Conservation (phyloP, 2,797 vertebrate species). For the Gila robusta region DNA sequence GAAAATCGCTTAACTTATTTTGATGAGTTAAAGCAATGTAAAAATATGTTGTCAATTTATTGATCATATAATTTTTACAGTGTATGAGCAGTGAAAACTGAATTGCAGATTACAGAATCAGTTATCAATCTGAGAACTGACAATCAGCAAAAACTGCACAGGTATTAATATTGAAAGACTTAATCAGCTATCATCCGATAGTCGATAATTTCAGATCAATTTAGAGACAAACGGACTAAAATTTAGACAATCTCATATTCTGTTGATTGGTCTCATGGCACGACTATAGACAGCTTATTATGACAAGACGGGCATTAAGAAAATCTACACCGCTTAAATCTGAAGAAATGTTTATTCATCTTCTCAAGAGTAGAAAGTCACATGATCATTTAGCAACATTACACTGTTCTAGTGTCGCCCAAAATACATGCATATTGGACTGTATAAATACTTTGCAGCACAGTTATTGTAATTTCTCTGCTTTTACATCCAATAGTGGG, state of each 20-base stretch:
- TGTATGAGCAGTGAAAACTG: neutral
- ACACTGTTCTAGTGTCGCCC: constrained; percentile 64
- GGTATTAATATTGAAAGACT: neutral
- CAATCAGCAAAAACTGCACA: neutral
- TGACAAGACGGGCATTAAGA: neutral
- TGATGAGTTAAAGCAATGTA: no score
- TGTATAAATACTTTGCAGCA: constrained; percentile 59
- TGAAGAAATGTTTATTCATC: constrained; percentile 73
- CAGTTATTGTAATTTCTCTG: constrained; percentile 54
- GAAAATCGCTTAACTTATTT: no score
- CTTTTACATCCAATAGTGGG: constrained; percentile 59
- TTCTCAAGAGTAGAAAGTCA: constrained; percentile 71
- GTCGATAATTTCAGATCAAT: constrained; percentile 40
- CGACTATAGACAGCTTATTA: neutral
- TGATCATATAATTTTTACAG: no score
- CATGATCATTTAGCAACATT: constrained; percentile 69
- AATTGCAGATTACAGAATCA: neutral
- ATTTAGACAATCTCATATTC: neutral
- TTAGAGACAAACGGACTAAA: constrained; percentile 49
- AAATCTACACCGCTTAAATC: constrained; percentile 56
- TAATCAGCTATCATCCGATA: neutral
- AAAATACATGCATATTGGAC: constrained; percentile 74
- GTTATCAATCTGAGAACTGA: neutral
- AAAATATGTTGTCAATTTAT: no score
- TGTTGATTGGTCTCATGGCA: neutral